These are phyloP conservation scores for Coptodon rendalli DNA, from an alignment of 2,113 vertebrate genomes.

Conservation along the genomic window DNA sequence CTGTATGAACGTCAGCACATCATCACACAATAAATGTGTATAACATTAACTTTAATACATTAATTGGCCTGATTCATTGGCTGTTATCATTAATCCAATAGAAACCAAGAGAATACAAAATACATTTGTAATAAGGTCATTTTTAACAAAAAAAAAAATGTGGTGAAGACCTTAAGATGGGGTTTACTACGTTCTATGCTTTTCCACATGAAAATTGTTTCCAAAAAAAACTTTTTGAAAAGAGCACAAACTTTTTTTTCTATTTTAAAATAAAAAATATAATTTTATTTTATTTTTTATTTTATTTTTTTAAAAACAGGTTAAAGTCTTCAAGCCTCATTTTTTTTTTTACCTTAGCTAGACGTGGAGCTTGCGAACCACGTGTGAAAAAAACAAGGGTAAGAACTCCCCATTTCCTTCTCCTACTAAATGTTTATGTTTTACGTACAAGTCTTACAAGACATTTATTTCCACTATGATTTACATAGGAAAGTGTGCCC, in stretches of 20 bases:
- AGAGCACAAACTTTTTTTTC: neutral
- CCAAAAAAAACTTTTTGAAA: neutral
- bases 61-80: neutral
- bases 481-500: neutral
- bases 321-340: fast-evolving
- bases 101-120: neutral
- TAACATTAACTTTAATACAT: neutral
- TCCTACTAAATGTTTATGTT: neutral
- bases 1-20: neutral
- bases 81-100: neutral
- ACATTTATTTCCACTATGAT: neutral
- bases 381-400: neutral
- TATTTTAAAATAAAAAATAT: neutral
- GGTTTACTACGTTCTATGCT: neutral
- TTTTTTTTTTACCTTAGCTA: neutral
- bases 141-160: fast-evolving
- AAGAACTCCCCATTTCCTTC: neutral
- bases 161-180: neutral
- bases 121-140: neutral
- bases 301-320: neutral
- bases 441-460: neutral
- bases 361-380: neutral
- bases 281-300: fast-evolving
- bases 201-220: neutral
- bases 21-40: neutral